Percentiles rank a stretch among this genome's conserved stretches.
Conservation (phyloP, 1,140 invertebrate species). For the Bombus pyrosoma region DNA sequence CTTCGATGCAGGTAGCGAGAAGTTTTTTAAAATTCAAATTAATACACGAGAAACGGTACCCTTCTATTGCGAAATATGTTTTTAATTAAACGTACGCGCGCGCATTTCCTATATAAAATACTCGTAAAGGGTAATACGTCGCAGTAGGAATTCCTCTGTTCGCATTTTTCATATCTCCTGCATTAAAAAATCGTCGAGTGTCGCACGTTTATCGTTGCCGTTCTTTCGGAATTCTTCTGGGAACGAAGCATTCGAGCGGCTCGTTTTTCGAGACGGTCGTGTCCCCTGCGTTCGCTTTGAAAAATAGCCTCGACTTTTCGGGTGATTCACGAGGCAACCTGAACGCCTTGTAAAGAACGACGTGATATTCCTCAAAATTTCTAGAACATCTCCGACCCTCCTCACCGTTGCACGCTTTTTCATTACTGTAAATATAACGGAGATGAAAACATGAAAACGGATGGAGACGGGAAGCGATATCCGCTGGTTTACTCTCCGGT, state of each 20-base stretch:
- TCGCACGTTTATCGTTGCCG: constrained; percentile 14
- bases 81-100: not conserved
- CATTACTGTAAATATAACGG: not conserved
- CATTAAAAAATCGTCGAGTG: constrained; percentile 9
- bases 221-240: constrained; percentile 9
- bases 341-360: not conserved
- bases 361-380: not conserved
- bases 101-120: not conserved
- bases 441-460: not conserved
- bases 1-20: not conserved
- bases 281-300: not conserved
- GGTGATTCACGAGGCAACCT: not conserved
- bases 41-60: not conserved
- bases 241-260: constrained; percentile 10
- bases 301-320: constrained; percentile 13
- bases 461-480: not conserved
- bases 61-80: not conserved
- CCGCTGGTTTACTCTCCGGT: not conserved
- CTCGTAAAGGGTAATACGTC: not conserved
- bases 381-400: not conserved
- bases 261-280: not conserved
- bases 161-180: not conserved
- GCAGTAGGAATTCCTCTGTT: not conserved
- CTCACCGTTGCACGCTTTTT: not conserved
- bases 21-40: not conserved